Evolutionary conservation across 1,140 invertebrate genomes (phyloP), one percentile per base, ranked within the genome.

Genomic region (Drosophila kepulauana): DNA sequence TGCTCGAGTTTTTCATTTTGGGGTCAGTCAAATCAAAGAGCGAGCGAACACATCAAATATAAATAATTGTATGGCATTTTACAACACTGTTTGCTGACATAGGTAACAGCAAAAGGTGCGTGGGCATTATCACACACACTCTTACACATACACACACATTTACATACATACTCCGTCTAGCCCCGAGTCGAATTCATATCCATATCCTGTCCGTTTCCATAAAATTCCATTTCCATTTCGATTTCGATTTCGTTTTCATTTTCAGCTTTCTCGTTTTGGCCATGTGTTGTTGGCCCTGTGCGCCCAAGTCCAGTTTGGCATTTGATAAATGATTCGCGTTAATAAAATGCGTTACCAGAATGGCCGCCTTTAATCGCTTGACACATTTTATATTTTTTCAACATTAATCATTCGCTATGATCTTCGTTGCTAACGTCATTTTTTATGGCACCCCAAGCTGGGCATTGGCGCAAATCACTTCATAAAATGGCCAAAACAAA

Each of bases 281-380:
- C 48, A 51, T 41, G 63, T 38, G 54, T 57, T 38, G 54, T 57
- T 49, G 45, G 45, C 33, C 43, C 41, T 5, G 51, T 56, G 28
- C 11, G 7, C 6, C 5, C 43, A 15, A 25, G 33, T 51, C 33
- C 48, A 62, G 38, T 66, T 25, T 61, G 45, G 54, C 43, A 63
- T 67, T 73, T 89, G 85, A 89, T 89, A 85, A 89, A 89, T 89
- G 85, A 85, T 85, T 79, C 80, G 59, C 78, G 81, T 76, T 81
- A 84, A 84, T 84, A 88, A 88, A 81, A 72, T 80, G 74, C 72
- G 64, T 78, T 79, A 79, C 75, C 52, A 57, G 64, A 62, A 78
- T 68, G 78, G 68, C 78, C 78, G 71, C 67, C 81, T 88, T 88
- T 89, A 88, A 88, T 89, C 81, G 75, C 78, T 70, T 71, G 81